phyloP scores from a whole-genome alignment of 2,113 vertebrate genomes.

The Rhizomys pruinosus region DNA sequence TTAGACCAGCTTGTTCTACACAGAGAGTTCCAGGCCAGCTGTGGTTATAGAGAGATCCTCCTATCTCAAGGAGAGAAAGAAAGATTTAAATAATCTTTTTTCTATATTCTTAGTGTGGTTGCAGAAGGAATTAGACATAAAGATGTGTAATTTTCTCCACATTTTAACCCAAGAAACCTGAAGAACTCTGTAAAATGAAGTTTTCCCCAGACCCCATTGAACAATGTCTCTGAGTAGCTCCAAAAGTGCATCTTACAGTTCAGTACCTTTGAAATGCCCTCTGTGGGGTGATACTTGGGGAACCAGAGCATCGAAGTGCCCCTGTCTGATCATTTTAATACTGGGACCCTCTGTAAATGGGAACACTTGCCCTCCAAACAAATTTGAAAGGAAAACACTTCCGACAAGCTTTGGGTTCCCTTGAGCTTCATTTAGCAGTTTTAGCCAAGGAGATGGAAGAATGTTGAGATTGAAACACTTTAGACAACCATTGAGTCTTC shows the following conservation, averaged over 20 bases:
- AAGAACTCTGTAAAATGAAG: not conserved
- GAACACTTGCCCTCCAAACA: not conserved
- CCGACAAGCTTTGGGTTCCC: not conserved
- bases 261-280: not conserved
- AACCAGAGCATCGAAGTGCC: not conserved
- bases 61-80: no score
- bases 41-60: no score
- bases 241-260: not conserved
- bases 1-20: no score
- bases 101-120: not conserved
- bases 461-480: not conserved
- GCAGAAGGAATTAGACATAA: not conserved
- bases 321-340: not conserved
- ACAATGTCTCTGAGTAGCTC: not conserved
- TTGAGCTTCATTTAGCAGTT: not conserved
- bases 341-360: not conserved
- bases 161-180: not conserved
- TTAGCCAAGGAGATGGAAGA: not conserved
- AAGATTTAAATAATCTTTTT: not conserved
- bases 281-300: not conserved
- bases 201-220: not conserved
- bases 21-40: no score
- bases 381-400: conserved; percentile 6
- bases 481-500: not conserved
- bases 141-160: not conserved